These are phyloP conservation scores for Montipora capitata DNA, from an alignment of 92 coral and sea anemone genomes.

Conservation along the genomic window DNA sequence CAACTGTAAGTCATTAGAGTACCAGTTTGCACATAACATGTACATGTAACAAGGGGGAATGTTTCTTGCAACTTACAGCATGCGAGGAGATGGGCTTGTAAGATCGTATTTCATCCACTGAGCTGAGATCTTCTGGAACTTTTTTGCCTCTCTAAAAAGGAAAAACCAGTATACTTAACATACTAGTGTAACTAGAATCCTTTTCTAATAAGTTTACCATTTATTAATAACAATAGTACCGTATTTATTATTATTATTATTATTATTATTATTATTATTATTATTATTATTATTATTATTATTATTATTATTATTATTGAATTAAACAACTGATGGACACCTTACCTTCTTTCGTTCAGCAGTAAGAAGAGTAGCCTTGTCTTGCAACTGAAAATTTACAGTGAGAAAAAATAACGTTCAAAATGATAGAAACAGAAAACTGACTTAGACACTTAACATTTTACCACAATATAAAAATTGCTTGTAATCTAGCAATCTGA, in stretches of 20 bases:
- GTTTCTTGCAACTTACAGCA: slow-evolving; percentile 77
- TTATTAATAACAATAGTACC: neutral
- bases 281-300: too few species aligned
- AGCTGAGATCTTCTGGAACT: slow-evolving; percentile 95
- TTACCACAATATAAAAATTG: too few species aligned
- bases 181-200: neutral
- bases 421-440: too few species aligned
- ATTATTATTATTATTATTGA: too few species aligned
- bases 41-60: neutral
- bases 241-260: neutral
- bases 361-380: slow-evolving; percentile 97
- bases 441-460: neutral
- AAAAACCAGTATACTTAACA: neutral
- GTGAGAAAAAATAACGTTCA: neutral
- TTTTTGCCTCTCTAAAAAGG: slow-evolving; percentile 95
- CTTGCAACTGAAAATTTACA: slow-evolving; percentile 87
- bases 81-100: slow-evolving; percentile 92
- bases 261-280: too few species aligned
- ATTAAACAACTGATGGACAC: neutral
- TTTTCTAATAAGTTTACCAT: neutral
- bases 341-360: slow-evolving; percentile 99
- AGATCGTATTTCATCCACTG: slow-evolving; percentile 90
- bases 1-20: neutral
- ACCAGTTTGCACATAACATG: neutral
- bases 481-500: too few species aligned